phyloP scores from a whole-genome alignment of 2,797 vertebrate genomes.

The Rhinogobio ventralis region DNA sequence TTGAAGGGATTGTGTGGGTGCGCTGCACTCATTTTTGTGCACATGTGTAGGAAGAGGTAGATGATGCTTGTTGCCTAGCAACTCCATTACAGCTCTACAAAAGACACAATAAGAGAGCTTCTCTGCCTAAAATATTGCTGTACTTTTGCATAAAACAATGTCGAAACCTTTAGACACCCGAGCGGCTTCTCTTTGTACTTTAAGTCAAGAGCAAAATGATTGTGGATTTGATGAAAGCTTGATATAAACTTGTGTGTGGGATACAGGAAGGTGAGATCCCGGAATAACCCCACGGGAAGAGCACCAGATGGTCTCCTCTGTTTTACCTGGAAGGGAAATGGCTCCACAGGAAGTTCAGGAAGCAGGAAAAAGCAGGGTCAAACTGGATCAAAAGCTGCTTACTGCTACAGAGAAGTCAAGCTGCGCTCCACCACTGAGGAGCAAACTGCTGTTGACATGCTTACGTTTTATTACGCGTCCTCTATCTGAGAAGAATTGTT shows the following conservation, averaged over 20 bases:
- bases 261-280: slow-evolving; percentile 46
- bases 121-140: slow-evolving; percentile 14
- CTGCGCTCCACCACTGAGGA: slow-evolving; percentile 7
- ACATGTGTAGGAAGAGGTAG: slow-evolving; percentile 71
- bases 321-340: slow-evolving; percentile 51
- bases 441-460: slow-evolving; percentile 27
- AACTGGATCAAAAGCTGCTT: slow-evolving; percentile 67
- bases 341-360: slow-evolving; percentile 43
- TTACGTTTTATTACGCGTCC: not conserved
- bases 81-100: slow-evolving; percentile 57
- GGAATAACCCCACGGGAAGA: slow-evolving; percentile 37
- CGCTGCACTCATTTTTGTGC: slow-evolving; percentile 49
- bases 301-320: slow-evolving; percentile 50
- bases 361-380: slow-evolving; percentile 64
- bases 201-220: not conserved
- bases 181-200: not conserved
- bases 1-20: slow-evolving; percentile 52
- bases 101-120: slow-evolving; percentile 44
- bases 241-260: slow-evolving; percentile 11
- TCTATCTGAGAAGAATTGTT: slow-evolving; percentile 12
- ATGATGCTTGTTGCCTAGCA: slow-evolving; percentile 82
- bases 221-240: slow-evolving; percentile 6
- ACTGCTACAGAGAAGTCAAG: slow-evolving; percentile 44
- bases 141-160: not conserved
- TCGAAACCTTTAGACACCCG: not conserved